Base-by-base conservation (phyloP, 2,113 vertebrate genomes). In the Acrocephalus kingi region DNA sequence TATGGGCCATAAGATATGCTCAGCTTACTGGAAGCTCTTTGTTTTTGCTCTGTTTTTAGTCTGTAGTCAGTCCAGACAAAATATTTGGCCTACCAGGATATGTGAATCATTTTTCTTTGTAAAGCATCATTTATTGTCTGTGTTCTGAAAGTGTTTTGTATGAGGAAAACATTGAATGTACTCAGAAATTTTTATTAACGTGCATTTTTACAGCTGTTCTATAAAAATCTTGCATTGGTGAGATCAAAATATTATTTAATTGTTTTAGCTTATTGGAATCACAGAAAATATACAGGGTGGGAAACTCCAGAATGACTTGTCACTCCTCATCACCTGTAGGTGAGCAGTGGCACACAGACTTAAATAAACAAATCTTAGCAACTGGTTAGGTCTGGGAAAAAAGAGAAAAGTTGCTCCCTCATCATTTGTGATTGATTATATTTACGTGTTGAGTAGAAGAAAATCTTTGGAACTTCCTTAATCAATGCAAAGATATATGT, bases 1-100 rank as follows among this genome's bases (percentile, higher is more conserved):
- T 84, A 25, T 71, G 68, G 51, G 9, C 74, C 31, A 27, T 92
- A 74, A 89, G 75, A 89, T 96, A 92, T 17, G 22, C 59, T 83
- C 56, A n/a, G 8, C 41, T 96, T 96, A 95, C 88, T 96, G 94
- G 93, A 88, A 96, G 28, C 78, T 69, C 76, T 91, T 94, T 93
- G 90, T 81, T 87, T 96, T 94, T 90, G 73, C n/a, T 87, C 46
- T 92, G 63, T 79, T 95, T 87, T 91, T 83, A 55, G 72, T 86
- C 69, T 94, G 67, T 93, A 93, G 80, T 95, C 41, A 51, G 81
- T 89, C 63, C 89, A 97, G 91, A 96, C 96, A 96, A 97, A 97
- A 97, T 96, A 97, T 97, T 97, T 97, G 87, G 89, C 76, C 89
- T 96, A 94, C 77, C 92, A 97, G 97, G 96, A 95, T 93, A 97